Evolutionary conservation across 2,888 invertebrate species (phyloP).

Genomic region (Sinopyrophorus schimmeli): DNA sequence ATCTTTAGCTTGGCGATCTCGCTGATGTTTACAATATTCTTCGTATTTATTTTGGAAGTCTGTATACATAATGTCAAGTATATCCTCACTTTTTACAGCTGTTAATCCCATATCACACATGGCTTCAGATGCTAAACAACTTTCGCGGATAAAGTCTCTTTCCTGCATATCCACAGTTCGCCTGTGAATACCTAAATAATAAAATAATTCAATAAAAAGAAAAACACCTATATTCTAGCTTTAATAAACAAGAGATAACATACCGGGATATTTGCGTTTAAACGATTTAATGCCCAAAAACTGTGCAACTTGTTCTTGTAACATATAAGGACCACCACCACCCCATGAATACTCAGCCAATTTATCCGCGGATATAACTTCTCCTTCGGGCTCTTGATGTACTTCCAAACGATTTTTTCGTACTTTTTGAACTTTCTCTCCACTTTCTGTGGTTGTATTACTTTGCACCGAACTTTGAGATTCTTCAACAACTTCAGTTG

Average conservation of each 20-base stretch:
- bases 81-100: conserved; percentile 88
- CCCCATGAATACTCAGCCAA: conserved; percentile 94
- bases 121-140: conserved; percentile 79
- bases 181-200: conserved; percentile 54
- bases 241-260: conserved; percentile 50
- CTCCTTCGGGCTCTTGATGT: conserved; percentile 48
- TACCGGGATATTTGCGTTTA: conserved; percentile 92
- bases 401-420: conserved; percentile 46
- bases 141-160: conserved; percentile 82
- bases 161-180: conserved; percentile 89
- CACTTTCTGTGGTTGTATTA: conserved; percentile 70
- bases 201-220: too few species aligned
- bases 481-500: conserved; percentile 61
- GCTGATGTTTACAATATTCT: conserved; percentile 78
- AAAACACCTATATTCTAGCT: not conserved
- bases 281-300: conserved; percentile 95
- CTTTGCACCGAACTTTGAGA: conserved; percentile 84
- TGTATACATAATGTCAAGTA: conserved; percentile 91
- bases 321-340: conserved; percentile 82
- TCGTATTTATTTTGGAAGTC: conserved; percentile 96
- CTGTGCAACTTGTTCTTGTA: conserved; percentile 95
- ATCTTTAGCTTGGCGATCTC: conserved; percentile 70
- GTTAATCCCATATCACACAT: conserved; percentile 94
- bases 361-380: conserved; percentile 72
- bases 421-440: conserved; percentile 50